Evolutionary conservation across 2,888 invertebrate genomes (phyloP).

Genomic region (Melipona bicolor): DNA sequence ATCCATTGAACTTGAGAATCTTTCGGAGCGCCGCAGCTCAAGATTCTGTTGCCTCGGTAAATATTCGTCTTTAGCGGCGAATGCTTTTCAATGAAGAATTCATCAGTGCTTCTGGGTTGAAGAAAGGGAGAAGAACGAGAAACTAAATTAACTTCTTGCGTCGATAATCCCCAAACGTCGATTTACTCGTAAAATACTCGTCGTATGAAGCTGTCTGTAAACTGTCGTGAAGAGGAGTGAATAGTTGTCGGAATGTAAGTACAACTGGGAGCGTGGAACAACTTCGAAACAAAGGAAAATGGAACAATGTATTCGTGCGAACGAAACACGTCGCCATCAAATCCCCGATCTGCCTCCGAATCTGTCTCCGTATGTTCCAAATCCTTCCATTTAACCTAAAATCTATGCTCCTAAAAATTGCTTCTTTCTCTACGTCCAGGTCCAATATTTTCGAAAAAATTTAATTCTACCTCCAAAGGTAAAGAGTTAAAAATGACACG

Average conservation of each 20-base stretch:
- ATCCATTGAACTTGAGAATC: too few relatives aligned
- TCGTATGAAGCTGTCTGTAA: neutral
- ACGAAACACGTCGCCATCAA: neutral
- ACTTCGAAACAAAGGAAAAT: constrained; percentile 18
- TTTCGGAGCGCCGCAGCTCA: too few relatives aligned
- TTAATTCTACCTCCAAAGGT: too few relatives aligned
- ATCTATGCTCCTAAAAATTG: too few relatives aligned
- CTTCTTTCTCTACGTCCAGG: too few relatives aligned
- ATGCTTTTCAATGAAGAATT: neutral
- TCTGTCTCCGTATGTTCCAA: neutral
- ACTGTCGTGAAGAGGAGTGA: neutral
- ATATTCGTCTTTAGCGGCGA: too few relatives aligned
- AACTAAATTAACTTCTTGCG: neutral
- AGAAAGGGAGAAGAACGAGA: neutral
- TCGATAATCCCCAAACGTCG: neutral
- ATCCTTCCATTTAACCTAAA: neutral
- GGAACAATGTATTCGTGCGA: neutral
- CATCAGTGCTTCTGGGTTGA: neutral
- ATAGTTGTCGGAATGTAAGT: neutral
- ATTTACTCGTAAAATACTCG: neutral
- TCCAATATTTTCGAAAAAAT: too few relatives aligned
- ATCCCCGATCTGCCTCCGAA: neutral
- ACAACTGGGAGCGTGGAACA: neutral
- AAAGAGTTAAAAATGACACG: too few relatives aligned
- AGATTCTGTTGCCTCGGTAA: too few relatives aligned